Percentiles rank a stretch among this genome's conserved stretches.
phyloP scores from a whole-genome alignment of 2,888 invertebrate species.

The Phaonia tiefii region DNA sequence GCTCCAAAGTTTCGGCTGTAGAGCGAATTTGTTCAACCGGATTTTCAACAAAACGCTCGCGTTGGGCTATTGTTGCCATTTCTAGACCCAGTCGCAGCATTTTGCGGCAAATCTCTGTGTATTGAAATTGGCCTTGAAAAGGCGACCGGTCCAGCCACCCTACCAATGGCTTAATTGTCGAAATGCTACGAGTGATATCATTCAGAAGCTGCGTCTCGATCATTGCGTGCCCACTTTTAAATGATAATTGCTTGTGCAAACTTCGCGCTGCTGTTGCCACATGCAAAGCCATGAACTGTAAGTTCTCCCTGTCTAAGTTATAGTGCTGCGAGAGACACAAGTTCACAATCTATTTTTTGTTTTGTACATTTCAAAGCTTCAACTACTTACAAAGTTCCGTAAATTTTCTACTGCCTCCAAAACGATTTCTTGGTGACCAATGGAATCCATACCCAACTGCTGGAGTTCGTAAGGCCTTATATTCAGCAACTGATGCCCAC shows the following conservation, averaged over 20 bases:
- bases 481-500: slow-evolving; percentile 89
- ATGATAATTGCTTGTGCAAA: slow-evolving; percentile 86
- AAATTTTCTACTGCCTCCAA: slow-evolving; percentile 95
- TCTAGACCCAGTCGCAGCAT: slow-evolving; percentile 90
- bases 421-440: slow-evolving; percentile 96
- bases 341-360: background rate
- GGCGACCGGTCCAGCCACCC: slow-evolving; percentile 91
- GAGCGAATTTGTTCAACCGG: slow-evolving; percentile 87
- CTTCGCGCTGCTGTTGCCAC: slow-evolving; percentile 91
- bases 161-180: slow-evolving; percentile 91
- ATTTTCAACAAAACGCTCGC: slow-evolving; percentile 93
- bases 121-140: slow-evolving; percentile 82
- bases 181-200: slow-evolving; percentile 92
- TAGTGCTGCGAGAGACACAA: slow-evolving; percentile 86
- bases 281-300: slow-evolving; percentile 92
- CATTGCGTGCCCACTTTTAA: slow-evolving; percentile 82
- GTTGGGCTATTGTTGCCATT: slow-evolving; percentile 94
- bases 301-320: slow-evolving; percentile 93
- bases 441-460: slow-evolving; percentile 90
- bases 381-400: slow-evolving; percentile 88
- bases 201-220: slow-evolving; percentile 91
- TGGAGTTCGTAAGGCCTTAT: slow-evolving; percentile 94
- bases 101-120: slow-evolving; percentile 86
- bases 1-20: slow-evolving; percentile 88
- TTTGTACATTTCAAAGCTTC: too few species aligned